Percentiles rank a stretch among this genome's conserved stretches.
Conservation (phyloP, 2,888 invertebrate genomes). For the Myopa tessellatipennis region DNA sequence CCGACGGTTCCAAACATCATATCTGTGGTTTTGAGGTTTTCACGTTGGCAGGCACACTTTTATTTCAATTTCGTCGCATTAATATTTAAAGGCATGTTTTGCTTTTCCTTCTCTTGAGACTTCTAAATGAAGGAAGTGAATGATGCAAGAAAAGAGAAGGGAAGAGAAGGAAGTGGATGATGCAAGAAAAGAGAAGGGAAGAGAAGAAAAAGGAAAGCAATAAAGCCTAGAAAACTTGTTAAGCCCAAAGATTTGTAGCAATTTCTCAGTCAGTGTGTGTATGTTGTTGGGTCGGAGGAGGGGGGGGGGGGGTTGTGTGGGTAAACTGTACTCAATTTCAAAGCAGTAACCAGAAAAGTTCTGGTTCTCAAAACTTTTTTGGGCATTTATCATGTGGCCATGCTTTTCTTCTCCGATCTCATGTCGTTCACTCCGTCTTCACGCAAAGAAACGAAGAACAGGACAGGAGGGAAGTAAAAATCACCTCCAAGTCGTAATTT, state of each 20-base stretch:
- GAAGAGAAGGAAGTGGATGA: background rate
- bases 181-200: background rate
- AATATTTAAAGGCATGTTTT: slow-evolving; percentile 55
- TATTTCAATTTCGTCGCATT: slow-evolving; percentile 65
- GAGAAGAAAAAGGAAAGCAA: background rate
- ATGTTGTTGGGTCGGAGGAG: background rate
- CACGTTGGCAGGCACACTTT: slow-evolving; percentile 43
- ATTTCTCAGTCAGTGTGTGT: slow-evolving; percentile 58
- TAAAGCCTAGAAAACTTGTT: slow-evolving; percentile 27
- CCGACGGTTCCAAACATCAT: too few species aligned
- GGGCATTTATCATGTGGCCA: slow-evolving; percentile 21
- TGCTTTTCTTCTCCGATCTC: background rate
- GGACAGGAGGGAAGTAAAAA: background rate
- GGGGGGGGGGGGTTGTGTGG: background rate
- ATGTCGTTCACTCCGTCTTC: background rate
- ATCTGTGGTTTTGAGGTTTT: too few species aligned
- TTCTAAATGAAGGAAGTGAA: background rate
- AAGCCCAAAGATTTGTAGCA: slow-evolving; percentile 55
- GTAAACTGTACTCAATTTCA: background rate
- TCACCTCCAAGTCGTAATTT: background rate
- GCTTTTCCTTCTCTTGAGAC: background rate
- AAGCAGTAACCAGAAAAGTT: slow-evolving; percentile 14
- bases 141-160: background rate
- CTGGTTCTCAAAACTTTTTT: background rate
- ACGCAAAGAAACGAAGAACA: background rate